Conservation (phyloP, 2,888 invertebrate species). For the Subacronicta megacephala region DNA sequence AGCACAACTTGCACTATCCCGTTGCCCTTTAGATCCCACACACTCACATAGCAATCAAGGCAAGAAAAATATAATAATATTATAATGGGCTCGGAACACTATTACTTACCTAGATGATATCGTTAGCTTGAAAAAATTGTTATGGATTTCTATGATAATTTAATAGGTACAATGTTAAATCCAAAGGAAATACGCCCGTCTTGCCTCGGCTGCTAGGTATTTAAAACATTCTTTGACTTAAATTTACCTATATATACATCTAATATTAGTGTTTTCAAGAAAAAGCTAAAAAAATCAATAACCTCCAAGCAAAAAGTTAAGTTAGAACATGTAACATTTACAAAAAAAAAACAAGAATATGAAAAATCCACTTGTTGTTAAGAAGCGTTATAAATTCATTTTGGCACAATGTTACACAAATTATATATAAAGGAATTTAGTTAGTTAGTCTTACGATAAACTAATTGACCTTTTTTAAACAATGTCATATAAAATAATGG, state of each 20-base stretch:
- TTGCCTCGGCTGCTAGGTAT: conserved; percentile 85
- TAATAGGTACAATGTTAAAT: not conserved
- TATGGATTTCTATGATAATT: not conserved
- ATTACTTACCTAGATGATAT: not conserved
- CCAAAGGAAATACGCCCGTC: conserved; percentile 36
- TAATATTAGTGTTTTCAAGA: conserved; percentile 55
- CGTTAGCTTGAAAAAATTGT: not conserved
- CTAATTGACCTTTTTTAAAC: conserved; percentile 20
- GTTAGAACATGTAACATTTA: conserved; percentile 30
- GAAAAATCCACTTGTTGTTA: conserved; percentile 49
- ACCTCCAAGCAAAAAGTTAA: conserved; percentile 20
- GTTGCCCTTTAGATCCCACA: conserved; percentile 67
- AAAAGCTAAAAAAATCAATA: conserved; percentile 27
- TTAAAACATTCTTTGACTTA: conserved; percentile 56
- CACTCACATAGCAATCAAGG: conserved; percentile 83
- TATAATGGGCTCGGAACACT: conserved; percentile 6
- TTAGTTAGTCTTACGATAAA: conserved; percentile 17
- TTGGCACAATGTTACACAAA: conserved; percentile 77
- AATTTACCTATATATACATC: conserved; percentile 64
- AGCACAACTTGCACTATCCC: conserved; percentile 73
- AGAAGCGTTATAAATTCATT: conserved; percentile 63
- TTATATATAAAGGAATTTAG: conserved; percentile 28
- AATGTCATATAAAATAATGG: conserved; percentile 47
- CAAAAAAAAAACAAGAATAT: conserved; percentile 25
- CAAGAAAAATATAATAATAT: conserved; percentile 64